phyloP scores from a whole-genome alignment of 1,140 invertebrate species.

The Brachionus rotundiformis region DNA sequence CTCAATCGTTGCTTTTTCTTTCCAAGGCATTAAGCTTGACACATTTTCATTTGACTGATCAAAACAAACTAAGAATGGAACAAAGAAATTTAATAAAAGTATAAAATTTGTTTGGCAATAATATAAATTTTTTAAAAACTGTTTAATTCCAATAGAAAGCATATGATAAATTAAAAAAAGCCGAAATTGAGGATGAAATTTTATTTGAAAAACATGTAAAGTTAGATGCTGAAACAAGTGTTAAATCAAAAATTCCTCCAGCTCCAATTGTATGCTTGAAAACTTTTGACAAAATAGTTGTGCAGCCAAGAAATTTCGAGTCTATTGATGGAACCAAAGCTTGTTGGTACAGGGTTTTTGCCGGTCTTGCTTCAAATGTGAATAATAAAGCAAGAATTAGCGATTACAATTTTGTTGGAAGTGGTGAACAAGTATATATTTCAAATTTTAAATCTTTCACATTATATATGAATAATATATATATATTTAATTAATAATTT shows the following conservation, averaged over 20 bases:
- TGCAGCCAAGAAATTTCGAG: slow-evolving; percentile 33
- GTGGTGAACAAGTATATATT: slow-evolving; percentile 62
- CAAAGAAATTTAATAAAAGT: slow-evolving; percentile 39
- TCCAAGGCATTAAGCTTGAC: slow-evolving; percentile 28
- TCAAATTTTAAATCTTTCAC: too few relatives aligned
- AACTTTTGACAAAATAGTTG: slow-evolving; percentile 36
- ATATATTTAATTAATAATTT: not conserved
- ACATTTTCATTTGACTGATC: slow-evolving; percentile 18
- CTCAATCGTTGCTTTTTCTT: slow-evolving; percentile 16
- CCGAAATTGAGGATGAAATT: slow-evolving; percentile 16
- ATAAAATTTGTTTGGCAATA: not conserved
- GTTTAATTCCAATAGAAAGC: slow-evolving; percentile 9
- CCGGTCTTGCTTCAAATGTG: slow-evolving; percentile 56
- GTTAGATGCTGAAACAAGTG: not conserved
- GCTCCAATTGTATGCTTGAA: slow-evolving; percentile 21
- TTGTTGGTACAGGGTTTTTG: slow-evolving; percentile 60
- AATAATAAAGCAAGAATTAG: slow-evolving; percentile 62
- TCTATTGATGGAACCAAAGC: not conserved
- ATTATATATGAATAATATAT: too few relatives aligned
- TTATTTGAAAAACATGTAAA: not conserved
- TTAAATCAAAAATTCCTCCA: slow-evolving; percentile 8
- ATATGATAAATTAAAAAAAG: not conserved
- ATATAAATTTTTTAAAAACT: not conserved
- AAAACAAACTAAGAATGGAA: not conserved
- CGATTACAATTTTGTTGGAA: slow-evolving; percentile 60